These are phyloP conservation scores for Pegoplata infirma DNA, from an alignment of 2,888 invertebrate species.

Conservation along the genomic window DNA sequence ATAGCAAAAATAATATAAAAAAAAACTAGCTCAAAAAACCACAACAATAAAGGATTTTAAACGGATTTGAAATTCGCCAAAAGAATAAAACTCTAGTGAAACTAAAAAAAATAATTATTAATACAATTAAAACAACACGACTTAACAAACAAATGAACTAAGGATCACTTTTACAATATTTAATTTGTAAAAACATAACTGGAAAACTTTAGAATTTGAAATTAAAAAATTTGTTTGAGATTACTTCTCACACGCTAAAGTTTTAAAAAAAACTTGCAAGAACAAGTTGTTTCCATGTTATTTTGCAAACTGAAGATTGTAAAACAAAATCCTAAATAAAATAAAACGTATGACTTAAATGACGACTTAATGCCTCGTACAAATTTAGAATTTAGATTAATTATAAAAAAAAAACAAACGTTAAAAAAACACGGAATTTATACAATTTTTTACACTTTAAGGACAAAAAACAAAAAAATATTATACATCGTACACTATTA, in stretches of 20 bases:
- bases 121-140: slow-evolving; percentile 36
- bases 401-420: slow-evolving; percentile 39
- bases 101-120: slow-evolving; percentile 28
- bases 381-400: slow-evolving; percentile 62
- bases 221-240: too few relatives aligned
- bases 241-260: too few relatives aligned
- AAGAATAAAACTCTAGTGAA: slow-evolving; percentile 47
- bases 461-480: slow-evolving; percentile 51
- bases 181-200: neutral
- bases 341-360: slow-evolving; percentile 56
- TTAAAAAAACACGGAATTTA: slow-evolving; percentile 57
- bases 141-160: slow-evolving; percentile 49
- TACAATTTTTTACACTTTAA: slow-evolving; percentile 59
- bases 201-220: neutral
- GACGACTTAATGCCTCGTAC: slow-evolving; percentile 62
- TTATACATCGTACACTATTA: slow-evolving; percentile 40
- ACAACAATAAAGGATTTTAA: slow-evolving; percentile 66
- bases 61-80: slow-evolving; percentile 65
- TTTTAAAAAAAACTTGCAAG: too few relatives aligned
- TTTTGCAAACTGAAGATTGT: slow-evolving; percentile 30
- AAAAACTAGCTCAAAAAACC: slow-evolving; percentile 54
- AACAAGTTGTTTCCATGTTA: too few relatives aligned
- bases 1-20: slow-evolving; percentile 37
- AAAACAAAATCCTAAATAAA: neutral
- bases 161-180: neutral